Conservation (phyloP, 2,797 vertebrate genomes). For the Typhlichthys eigenmanni region DNA sequence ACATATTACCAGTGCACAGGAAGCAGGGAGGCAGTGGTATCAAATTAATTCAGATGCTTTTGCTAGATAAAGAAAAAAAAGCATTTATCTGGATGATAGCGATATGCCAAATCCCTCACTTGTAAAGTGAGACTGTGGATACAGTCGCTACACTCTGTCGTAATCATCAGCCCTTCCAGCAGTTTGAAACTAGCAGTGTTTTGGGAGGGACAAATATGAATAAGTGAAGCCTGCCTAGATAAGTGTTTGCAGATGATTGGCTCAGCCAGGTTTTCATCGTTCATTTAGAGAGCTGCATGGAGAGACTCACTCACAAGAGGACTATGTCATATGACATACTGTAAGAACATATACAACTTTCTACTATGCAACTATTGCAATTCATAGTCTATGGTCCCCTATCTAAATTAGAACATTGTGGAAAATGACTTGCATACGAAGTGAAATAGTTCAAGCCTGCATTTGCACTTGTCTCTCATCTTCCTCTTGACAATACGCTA, state of each 20-base stretch:
- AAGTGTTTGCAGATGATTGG: slow-evolving; percentile 49
- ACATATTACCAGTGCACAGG: slow-evolving; percentile 5
- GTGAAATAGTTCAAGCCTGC: too few species aligned
- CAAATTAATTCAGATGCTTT: slow-evolving; percentile 38
- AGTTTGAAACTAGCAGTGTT: slow-evolving; percentile 37
- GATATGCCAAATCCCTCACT: slow-evolving; percentile 31
- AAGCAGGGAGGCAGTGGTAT: slow-evolving; percentile 16
- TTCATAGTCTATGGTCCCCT: too few species aligned
- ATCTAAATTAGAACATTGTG: too few species aligned
- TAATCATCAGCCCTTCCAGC: slow-evolving; percentile 27
- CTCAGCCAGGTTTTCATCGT: slow-evolving; percentile 53
- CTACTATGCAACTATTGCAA: too few species aligned
- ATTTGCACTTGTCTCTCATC: too few species aligned
- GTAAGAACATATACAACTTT: too few species aligned
- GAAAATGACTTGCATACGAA: too few species aligned
- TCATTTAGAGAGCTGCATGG: slow-evolving; percentile 44
- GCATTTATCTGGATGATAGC: slow-evolving; percentile 43
- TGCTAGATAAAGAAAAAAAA: slow-evolving; percentile 18
- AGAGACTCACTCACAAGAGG: slow-evolving; percentile 42
- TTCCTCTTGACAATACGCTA: too few species aligned
- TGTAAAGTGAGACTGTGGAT: slow-evolving; percentile 19
- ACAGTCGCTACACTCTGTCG: slow-evolving; percentile 26
- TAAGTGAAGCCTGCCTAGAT: slow-evolving; percentile 38
- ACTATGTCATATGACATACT: slow-evolving; percentile 19
- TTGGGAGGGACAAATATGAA: slow-evolving; percentile 53